Conservation (phyloP, 2,113 vertebrate genomes). For the Datnioides undecimradiatus region DNA sequence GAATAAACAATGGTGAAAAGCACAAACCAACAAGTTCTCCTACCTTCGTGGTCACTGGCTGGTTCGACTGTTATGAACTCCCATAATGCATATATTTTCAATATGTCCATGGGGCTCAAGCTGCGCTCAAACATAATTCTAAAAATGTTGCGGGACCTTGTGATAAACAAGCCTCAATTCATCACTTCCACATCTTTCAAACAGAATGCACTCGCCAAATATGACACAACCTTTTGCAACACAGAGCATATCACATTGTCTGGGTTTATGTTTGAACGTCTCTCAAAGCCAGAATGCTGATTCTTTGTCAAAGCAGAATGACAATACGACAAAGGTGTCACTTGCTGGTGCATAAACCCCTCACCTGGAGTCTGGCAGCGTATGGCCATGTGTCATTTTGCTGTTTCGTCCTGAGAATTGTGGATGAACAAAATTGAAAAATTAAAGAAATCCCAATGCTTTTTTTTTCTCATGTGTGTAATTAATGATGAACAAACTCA, state of each 20-base stretch:
- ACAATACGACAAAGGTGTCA: neutral
- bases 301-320: neutral
- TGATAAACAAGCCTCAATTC: conserved; percentile 22
- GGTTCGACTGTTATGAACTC: neutral
- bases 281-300: neutral
- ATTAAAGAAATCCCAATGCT: neutral
- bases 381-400: neutral
- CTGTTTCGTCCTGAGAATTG: neutral
- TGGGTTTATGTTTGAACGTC: conserved; percentile 7
- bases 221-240: conserved; percentile 17
- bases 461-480: conserved; percentile 25
- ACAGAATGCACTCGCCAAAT: conserved; percentile 18
- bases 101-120: neutral
- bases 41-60: neutral
- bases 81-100: neutral
- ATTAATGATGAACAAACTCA: conserved; percentile 38
- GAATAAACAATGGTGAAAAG: neutral
- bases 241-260: neutral
- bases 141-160: neutral
- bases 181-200: conserved; percentile 32
- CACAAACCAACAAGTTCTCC: neutral
- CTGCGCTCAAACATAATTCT: neutral
- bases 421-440: neutral
- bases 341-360: neutral
- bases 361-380: neutral